These are phyloP conservation scores for Zaprionus ornatus DNA, from an alignment of 1,140 invertebrate species.

Conservation along the genomic window DNA sequence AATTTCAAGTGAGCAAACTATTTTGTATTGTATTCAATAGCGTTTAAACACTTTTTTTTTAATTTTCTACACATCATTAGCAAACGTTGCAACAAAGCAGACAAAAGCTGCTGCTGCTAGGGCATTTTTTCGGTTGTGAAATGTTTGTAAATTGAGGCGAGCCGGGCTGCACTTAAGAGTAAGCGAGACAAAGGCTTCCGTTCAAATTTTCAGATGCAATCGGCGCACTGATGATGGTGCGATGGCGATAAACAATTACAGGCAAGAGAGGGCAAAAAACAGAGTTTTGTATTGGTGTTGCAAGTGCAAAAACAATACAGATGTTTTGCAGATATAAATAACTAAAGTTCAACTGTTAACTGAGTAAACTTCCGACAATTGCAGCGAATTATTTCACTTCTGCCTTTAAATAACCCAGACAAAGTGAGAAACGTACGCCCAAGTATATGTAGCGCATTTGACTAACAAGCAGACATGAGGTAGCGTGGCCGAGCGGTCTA, in stretches of 20 bases:
- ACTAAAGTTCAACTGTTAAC: slow-evolving; percentile 3
- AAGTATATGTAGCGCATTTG: slow-evolving; percentile 18
- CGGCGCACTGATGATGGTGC: slow-evolving; percentile 9
- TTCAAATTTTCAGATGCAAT: slow-evolving; percentile 19
- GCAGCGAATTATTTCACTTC: neutral
- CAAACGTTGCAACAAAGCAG: no score
- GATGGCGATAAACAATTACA: slow-evolving; percentile 13
- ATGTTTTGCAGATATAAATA: slow-evolving; percentile 6
- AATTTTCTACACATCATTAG: neutral
- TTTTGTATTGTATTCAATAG: neutral
- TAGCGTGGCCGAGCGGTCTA: slow-evolving; percentile 99
- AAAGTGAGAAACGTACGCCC: no score
- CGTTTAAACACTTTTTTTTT: neutral
- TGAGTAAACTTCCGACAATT: slow-evolving; percentile 17
- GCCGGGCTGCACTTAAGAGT: neutral
- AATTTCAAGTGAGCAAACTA: neutral
- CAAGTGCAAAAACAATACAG: slow-evolving; percentile 19
- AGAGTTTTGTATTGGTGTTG: neutral
- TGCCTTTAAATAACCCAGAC: neutral
- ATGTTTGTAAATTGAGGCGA: slow-evolving; percentile 1
- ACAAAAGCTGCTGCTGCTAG: no score
- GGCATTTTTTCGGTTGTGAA: neutral
- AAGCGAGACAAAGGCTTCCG: slow-evolving; percentile 10
- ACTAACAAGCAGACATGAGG: slow-evolving; percentile 80
- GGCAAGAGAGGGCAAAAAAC: neutral